These are phyloP conservation scores for Presbytis comata DNA, from an alignment of 2,797 vertebrate genomes.

Conservation along the genomic window DNA sequence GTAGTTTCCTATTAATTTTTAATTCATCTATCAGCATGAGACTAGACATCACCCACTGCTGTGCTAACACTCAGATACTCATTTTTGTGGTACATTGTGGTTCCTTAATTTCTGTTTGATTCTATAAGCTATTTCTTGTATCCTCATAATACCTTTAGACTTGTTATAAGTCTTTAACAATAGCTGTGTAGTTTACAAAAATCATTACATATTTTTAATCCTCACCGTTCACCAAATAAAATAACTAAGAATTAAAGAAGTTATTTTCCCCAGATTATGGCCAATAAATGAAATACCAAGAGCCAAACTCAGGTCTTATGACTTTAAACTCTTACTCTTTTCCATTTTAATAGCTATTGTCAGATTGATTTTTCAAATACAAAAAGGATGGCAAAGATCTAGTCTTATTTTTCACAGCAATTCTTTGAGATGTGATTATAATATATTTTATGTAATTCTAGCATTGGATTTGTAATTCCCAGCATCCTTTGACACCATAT, in stretches of 20 bases:
- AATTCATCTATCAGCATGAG: neutral
- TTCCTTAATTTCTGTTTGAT: neutral
- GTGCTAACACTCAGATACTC: neutral
- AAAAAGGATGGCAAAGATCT: neutral
- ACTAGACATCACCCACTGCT: neutral
- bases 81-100: neutral
- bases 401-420: neutral
- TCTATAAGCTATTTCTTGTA: neutral
- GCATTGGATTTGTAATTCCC: neutral
- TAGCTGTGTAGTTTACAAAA: neutral
- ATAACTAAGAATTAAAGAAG: neutral
- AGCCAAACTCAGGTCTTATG: neutral
- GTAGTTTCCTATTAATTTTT: neutral
- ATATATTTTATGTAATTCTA: neutral
- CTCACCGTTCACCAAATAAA: neutral
- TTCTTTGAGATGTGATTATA: neutral
- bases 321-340: conserved; percentile 7
- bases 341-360: conserved; percentile 23
- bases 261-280: neutral
- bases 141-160: neutral
- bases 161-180: neutral
- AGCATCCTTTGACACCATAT: neutral
- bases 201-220: neutral
- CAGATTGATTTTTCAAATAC: conserved; percentile 6
- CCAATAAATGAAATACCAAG: neutral